phyloP scores from a whole-genome alignment of 1,140 invertebrate genomes.

The Venturia canescens region DNA sequence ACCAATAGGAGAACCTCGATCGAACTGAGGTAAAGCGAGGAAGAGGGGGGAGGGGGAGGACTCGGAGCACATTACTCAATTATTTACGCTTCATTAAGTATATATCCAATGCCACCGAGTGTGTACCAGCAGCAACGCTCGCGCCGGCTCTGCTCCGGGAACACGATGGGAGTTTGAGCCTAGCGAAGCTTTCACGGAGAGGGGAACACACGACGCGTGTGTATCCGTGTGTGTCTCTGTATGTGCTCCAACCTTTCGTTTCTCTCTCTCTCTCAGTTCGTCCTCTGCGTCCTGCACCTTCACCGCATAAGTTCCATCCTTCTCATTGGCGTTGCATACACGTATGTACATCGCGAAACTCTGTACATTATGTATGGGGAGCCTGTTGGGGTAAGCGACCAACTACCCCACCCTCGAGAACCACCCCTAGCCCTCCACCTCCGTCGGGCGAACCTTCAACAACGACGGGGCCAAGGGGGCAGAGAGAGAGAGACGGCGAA shows the following conservation, averaged over 20 bases:
- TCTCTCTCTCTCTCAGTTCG: not conserved
- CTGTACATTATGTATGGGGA: constrained; percentile 74
- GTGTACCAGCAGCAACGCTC: constrained; percentile 63
- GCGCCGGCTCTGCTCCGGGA: constrained; percentile 57
- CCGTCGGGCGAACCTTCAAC: constrained; percentile 7
- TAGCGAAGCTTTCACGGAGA: constrained; percentile 15
- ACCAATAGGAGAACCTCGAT: constrained; percentile 76
- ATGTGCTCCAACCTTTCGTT: not conserved
- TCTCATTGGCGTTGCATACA: constrained; percentile 39
- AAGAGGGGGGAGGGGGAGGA: constrained; percentile 44
- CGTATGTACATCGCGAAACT: constrained; percentile 57
- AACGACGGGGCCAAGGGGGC: not conserved
- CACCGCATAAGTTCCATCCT: constrained; percentile 22
- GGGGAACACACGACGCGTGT: constrained; percentile 17
- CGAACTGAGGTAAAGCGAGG: constrained; percentile 60
- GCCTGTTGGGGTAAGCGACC: constrained; percentile 75
- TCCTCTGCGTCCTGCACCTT: not conserved
- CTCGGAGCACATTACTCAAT: constrained; percentile 78
- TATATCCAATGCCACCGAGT: constrained; percentile 76
- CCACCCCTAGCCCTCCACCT: not conserved
- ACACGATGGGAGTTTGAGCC: constrained; percentile 17
- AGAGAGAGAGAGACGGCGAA: not conserved
- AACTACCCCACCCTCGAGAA: constrained; percentile 59
- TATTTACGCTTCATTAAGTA: constrained; percentile 79
- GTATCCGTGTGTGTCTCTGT: not conserved